Conservation (phyloP, 2,888 invertebrate species). For the Drosophila fungiperda region DNA sequence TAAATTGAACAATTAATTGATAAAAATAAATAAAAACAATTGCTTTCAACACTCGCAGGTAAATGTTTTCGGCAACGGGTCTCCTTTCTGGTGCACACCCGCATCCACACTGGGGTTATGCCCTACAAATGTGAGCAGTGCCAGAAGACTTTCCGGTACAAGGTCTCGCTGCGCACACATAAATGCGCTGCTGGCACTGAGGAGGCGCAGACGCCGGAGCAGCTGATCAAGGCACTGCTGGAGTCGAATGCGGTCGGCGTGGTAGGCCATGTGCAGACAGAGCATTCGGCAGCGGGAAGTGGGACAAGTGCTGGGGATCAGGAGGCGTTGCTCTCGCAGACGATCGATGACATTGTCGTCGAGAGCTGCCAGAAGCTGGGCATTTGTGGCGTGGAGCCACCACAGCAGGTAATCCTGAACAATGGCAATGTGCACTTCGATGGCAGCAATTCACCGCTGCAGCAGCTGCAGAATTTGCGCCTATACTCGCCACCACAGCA, state of each 20-base stretch:
- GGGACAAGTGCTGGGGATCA: slow-evolving; percentile 59
- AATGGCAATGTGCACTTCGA: slow-evolving; percentile 83
- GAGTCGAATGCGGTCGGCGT: slow-evolving; percentile 56
- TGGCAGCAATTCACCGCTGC: slow-evolving; percentile 87
- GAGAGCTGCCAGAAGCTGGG: slow-evolving; percentile 85
- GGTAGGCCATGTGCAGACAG: slow-evolving; percentile 44
- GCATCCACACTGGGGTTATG: slow-evolving; percentile 93
- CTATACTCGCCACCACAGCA: slow-evolving; percentile 85
- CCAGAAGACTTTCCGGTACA: slow-evolving; percentile 92
- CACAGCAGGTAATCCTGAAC: slow-evolving; percentile 79
- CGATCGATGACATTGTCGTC: slow-evolving; percentile 84
- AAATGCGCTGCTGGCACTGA: slow-evolving; percentile 87
- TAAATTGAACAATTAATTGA: not conserved
- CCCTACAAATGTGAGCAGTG: slow-evolving; percentile 93
- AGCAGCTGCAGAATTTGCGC: slow-evolving; percentile 88
- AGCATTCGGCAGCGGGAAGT: slow-evolving; percentile 86
- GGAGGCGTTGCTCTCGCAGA: slow-evolving; percentile 79
- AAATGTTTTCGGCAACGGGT: slow-evolving; percentile 95
- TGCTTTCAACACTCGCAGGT: slow-evolving; percentile 85
- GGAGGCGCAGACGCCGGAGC: slow-evolving; percentile 72
- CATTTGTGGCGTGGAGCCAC: slow-evolving; percentile 68
- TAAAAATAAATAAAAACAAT: not conserved
- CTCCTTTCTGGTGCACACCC: slow-evolving; percentile 92
- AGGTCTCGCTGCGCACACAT: slow-evolving; percentile 93
- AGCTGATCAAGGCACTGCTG: slow-evolving; percentile 78